Conservation (phyloP, 2,113 vertebrate genomes). For the Mormoops blainvillei region DNA sequence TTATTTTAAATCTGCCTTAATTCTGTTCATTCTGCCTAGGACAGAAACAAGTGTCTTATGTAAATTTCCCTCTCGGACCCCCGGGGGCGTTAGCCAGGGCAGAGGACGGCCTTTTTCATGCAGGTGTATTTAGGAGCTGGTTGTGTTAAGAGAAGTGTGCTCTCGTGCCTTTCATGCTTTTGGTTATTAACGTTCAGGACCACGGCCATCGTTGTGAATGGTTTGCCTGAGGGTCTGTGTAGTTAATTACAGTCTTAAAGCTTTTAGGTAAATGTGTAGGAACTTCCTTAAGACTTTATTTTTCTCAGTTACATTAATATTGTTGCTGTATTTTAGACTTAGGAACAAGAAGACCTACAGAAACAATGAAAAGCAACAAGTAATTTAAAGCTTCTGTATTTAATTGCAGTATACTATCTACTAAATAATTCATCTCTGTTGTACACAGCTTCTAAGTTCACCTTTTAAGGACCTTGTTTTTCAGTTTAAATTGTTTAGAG, state of each 20-base stretch:
- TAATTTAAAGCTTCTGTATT: slow-evolving; percentile 54
- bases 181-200: neutral
- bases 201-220: neutral
- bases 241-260: neutral
- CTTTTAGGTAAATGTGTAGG: neutral
- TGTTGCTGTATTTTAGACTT: slow-evolving; percentile 68
- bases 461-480: neutral
- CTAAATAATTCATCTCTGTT: slow-evolving; percentile 57
- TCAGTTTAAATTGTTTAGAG: neutral
- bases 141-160: neutral
- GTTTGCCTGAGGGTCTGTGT: neutral
- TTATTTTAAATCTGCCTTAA: neutral
- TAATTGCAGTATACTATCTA: slow-evolving; percentile 46
- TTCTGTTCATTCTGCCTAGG: neutral
- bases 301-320: slow-evolving; percentile 42
- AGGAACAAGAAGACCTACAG: slow-evolving; percentile 30
- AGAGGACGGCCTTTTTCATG: neutral
- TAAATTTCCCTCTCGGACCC: neutral
- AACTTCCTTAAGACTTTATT: neutral
- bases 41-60: neutral
- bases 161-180: neutral
- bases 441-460: slow-evolving; percentile 15
- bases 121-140: neutral
- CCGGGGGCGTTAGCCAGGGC: neutral
- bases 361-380: slow-evolving; percentile 70